Conservation (phyloP, 1,140 invertebrate species). For the Plodia interpunctella region DNA sequence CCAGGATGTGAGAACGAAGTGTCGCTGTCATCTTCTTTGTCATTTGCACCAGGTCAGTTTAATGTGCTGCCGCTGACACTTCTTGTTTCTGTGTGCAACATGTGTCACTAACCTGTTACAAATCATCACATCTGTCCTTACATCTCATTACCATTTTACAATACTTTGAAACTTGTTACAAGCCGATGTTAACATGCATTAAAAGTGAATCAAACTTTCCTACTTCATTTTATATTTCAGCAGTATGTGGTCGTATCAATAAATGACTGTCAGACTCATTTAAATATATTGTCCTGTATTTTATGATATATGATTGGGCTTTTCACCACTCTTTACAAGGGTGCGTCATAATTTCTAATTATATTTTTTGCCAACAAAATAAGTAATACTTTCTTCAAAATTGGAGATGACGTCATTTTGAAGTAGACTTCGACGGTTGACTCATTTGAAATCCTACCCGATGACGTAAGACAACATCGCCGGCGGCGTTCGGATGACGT, state of each 20-base stretch:
- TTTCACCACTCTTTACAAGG: background rate
- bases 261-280: too few relatives aligned
- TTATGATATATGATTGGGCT: too few relatives aligned
- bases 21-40: slow-evolving; percentile 76
- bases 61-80: slow-evolving; percentile 75
- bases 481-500: background rate
- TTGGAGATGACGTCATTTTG: slow-evolving; percentile 25
- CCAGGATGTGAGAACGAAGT: slow-evolving; percentile 89
- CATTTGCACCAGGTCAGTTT: slow-evolving; percentile 88
- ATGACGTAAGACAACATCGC: slow-evolving; percentile 4
- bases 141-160: slow-evolving; percentile 36
- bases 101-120: slow-evolving; percentile 72
- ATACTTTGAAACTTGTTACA: slow-evolving; percentile 28
- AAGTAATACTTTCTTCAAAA: background rate
- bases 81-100: slow-evolving; percentile 68
- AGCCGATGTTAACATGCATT: slow-evolving; percentile 21
- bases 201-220: slow-evolving; percentile 15
- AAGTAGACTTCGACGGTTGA: too few relatives aligned
- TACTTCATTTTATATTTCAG: background rate
- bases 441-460: slow-evolving; percentile 29
- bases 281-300: too few relatives aligned
- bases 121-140: slow-evolving; percentile 30
- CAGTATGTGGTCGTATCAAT: background rate
- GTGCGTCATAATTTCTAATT: background rate
- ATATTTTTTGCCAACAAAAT: background rate